Conservation (phyloP, 2,888 invertebrate species). For the Coleophora flavipennella region DNA sequence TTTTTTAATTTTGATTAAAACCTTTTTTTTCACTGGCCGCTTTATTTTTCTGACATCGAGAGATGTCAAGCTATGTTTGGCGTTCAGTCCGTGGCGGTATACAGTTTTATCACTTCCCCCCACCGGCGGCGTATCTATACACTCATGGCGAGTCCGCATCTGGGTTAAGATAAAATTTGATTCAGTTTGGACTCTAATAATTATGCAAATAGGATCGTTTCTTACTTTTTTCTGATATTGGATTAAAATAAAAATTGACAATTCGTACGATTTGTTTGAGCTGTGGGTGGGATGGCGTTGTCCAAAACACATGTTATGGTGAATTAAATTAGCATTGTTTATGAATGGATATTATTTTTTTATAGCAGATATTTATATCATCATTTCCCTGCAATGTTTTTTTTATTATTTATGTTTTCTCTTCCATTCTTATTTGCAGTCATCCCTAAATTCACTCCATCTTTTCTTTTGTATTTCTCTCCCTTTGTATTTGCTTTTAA, state of each 20-base stretch:
- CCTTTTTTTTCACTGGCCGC: conserved; percentile 20
- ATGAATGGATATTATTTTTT: too few species aligned
- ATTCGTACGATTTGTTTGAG: conserved; percentile 11
- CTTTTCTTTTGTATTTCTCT: too few species aligned
- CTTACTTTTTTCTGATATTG: conserved; percentile 16
- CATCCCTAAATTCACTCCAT: too few species aligned
- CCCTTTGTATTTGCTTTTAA: too few species aligned
- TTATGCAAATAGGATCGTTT: conserved; percentile 35
- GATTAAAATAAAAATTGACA: neutral
- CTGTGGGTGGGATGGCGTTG: neutral
- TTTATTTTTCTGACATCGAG: conserved; percentile 53
- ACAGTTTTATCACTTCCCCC: conserved; percentile 65
- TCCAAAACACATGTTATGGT: neutral
- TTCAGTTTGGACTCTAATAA: conserved; percentile 44
- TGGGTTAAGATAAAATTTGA: conserved; percentile 48
- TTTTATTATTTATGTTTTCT: too few species aligned
- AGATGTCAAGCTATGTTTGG: conserved; percentile 63
- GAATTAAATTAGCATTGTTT: too few species aligned
- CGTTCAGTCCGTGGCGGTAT: conserved; percentile 36
- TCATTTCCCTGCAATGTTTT: too few species aligned
- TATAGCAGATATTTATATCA: too few species aligned
- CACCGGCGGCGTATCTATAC: conserved; percentile 40
- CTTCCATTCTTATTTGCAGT: too few species aligned
- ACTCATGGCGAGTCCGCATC: conserved; percentile 35
- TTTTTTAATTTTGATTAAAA: conserved; percentile 19